A percentile compares a stretch with the other conserved stretches of the same genome.
These are phyloP conservation scores for Monodelphis domestica DNA, from an alignment of 2,797 vertebrate genomes.

Conservation along the genomic window DNA sequence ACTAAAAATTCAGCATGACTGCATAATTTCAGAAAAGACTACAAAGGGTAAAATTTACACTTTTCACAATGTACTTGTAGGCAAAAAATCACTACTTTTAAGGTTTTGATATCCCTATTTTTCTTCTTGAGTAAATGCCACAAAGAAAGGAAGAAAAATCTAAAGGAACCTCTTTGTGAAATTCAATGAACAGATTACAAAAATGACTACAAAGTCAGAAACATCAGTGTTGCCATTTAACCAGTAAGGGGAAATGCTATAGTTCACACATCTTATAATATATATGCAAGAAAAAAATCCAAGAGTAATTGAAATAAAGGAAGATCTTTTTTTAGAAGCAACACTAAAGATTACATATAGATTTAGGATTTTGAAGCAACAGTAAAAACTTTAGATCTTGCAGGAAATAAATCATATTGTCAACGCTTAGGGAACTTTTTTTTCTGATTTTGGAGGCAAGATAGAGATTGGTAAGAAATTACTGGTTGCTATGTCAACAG, in stretches of 20 bases:
- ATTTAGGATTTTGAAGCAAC: slow-evolving; percentile 60
- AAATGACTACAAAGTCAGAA: slow-evolving; percentile 50
- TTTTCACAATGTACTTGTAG: slow-evolving; percentile 30
- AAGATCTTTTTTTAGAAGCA: slow-evolving; percentile 70
- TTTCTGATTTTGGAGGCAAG: slow-evolving; percentile 50
- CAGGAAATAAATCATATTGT: slow-evolving; percentile 74
- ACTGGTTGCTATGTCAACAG: slow-evolving; percentile 75
- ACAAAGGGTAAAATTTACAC: slow-evolving; percentile 9
- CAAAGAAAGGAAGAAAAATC: slow-evolving; percentile 18
- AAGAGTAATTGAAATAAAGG: slow-evolving; percentile 49
- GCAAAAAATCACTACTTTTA: slow-evolving; percentile 15
- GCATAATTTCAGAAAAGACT: slow-evolving; percentile 24
- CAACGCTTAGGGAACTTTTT: slow-evolving; percentile 58
- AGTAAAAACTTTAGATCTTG: slow-evolving; percentile 62
- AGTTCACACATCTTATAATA: slow-evolving; percentile 4
- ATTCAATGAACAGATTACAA: slow-evolving; percentile 50
- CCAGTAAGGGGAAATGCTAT: slow-evolving; percentile 1
- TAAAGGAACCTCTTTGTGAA: slow-evolving; percentile 19
- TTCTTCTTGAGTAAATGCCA: slow-evolving; percentile 25
- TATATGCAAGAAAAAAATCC: slow-evolving; percentile 35
- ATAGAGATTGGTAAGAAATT: slow-evolving; percentile 67
- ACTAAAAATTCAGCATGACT: neutral
- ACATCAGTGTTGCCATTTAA: slow-evolving; percentile 15
- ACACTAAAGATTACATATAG: slow-evolving; percentile 60
- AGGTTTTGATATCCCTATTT: neutral